Conservation (phyloP, 2,797 vertebrate genomes). For the Danio kyathit region DNA sequence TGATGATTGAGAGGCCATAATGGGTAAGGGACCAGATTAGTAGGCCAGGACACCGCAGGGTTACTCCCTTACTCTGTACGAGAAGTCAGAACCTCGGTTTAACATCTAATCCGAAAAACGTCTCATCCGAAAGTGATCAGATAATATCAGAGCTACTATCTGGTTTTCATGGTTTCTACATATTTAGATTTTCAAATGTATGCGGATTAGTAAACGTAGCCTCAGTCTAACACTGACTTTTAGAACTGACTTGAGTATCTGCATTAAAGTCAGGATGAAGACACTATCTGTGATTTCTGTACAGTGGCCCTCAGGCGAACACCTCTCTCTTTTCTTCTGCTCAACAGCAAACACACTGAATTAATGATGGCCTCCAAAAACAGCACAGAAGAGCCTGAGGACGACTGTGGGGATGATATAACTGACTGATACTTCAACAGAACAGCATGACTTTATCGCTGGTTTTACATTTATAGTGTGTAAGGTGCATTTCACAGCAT, state of each 20-base stretch:
- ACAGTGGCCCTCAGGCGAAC: slow-evolving; percentile 3
- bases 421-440: not conserved
- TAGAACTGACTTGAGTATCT: not conserved
- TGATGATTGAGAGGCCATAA: no score
- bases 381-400: slow-evolving; percentile 9
- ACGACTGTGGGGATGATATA: not conserved
- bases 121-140: no score
- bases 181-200: no score
- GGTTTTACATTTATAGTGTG: not conserved
- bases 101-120: no score
- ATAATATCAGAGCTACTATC: no score
- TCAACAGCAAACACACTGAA: slow-evolving; percentile 45
- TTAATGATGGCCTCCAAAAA: slow-evolving; percentile 26
- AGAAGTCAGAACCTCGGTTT: no score
- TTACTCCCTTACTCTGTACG: no score
- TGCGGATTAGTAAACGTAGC: no score
- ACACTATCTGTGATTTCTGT: not conserved
- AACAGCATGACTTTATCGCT: not conserved
- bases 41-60: no score
- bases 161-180: no score
- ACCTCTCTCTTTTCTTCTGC: slow-evolving; percentile 7
- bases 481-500: not conserved
- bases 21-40: no score
- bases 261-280: not conserved
- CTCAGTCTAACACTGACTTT: not conserved